Evolutionary conservation across 1,140 invertebrate species (phyloP).

Genomic region (Antheraea pernyi): DNA sequence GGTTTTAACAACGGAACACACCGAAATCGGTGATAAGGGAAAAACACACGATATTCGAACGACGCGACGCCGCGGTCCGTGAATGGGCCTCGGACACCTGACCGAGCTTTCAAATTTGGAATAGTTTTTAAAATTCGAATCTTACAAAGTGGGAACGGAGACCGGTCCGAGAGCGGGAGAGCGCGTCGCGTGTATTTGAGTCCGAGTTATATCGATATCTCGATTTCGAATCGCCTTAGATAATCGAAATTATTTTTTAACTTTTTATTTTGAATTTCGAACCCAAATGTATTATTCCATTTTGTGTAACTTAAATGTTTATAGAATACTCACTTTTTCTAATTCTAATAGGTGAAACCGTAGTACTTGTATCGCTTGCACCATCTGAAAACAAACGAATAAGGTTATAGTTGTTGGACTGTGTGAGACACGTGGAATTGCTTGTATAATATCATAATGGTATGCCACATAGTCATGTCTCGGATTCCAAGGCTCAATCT

Average conservation of each 20-base stretch:
- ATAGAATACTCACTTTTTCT: constrained; percentile 96
- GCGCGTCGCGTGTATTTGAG: constrained; percentile 24
- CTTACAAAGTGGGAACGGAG: constrained; percentile 13
- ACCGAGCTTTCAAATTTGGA: constrained; percentile 15
- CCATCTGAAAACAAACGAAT: constrained; percentile 93
- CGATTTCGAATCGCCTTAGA: constrained; percentile 55
- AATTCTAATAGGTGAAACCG: constrained; percentile 99
- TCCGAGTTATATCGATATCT: constrained; percentile 53
- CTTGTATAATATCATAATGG: constrained; percentile 13
- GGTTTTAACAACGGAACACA: constrained; percentile 42
- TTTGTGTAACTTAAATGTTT: constrained; percentile 37
- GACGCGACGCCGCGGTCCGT: not conserved
- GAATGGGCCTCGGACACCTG: not conserved
- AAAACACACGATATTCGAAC: constrained; percentile 49
- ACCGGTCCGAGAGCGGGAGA: constrained; percentile 8
- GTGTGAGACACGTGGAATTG: constrained; percentile 6
- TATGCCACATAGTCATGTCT: constrained; percentile 7
- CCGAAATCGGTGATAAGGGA: constrained; percentile 51
- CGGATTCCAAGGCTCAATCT: constrained; percentile 22
- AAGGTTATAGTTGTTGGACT: not conserved
- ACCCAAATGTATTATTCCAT: constrained; percentile 54
- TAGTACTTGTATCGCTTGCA: constrained; percentile 99
- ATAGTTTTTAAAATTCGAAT: constrained; percentile 16
- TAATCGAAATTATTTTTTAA: constrained; percentile 65
- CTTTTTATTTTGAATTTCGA: constrained; percentile 41